Evolutionary conservation across 1,140 invertebrate genomes (phyloP).

Genomic region (Drosophila quadrilineata): DNA sequence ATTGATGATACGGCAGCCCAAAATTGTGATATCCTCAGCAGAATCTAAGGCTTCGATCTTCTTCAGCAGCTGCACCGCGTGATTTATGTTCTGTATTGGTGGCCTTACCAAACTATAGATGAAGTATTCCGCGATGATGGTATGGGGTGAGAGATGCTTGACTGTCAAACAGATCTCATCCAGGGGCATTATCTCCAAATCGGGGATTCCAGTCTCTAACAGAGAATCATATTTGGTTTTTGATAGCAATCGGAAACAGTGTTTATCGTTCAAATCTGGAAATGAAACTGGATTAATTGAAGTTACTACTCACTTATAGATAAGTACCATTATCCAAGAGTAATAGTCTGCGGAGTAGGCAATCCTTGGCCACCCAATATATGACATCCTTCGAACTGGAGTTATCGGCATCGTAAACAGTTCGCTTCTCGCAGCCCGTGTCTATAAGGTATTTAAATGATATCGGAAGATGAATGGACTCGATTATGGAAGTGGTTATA

Average conservation of each 20-base stretch:
- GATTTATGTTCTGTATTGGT: conserved; percentile 87
- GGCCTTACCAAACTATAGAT: conserved; percentile 83
- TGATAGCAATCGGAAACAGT: conserved; percentile 65
- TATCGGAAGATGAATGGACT: conserved; percentile 42
- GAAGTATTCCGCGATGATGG: conserved; percentile 61
- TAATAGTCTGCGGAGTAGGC: conserved; percentile 29
- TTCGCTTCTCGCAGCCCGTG: conserved; percentile 33
- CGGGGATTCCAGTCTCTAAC: conserved; percentile 10
- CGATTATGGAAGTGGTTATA: conserved; percentile 59
- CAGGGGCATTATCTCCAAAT: conserved; percentile 49
- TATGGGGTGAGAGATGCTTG: conserved; percentile 55
- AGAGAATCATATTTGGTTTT: conserved; percentile 26
- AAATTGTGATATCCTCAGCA: conserved; percentile 92
- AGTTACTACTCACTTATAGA: background rate
- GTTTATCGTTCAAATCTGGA: background rate
- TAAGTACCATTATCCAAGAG: too few species aligned
- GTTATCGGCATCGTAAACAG: conserved; percentile 25
- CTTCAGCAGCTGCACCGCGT: conserved; percentile 90
- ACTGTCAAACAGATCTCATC: conserved; percentile 63
- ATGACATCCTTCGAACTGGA: conserved; percentile 37
- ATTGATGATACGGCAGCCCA: conserved; percentile 92
- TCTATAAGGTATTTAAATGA: conserved; percentile 67
- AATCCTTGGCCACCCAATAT: conserved; percentile 63
- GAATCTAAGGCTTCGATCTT: conserved; percentile 93
- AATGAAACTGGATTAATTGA: background rate